A percentile compares a stretch with the other conserved stretches of the same genome.
Conservation (phyloP, 2,113 vertebrate species). For the Sturnira hondurensis region DNA sequence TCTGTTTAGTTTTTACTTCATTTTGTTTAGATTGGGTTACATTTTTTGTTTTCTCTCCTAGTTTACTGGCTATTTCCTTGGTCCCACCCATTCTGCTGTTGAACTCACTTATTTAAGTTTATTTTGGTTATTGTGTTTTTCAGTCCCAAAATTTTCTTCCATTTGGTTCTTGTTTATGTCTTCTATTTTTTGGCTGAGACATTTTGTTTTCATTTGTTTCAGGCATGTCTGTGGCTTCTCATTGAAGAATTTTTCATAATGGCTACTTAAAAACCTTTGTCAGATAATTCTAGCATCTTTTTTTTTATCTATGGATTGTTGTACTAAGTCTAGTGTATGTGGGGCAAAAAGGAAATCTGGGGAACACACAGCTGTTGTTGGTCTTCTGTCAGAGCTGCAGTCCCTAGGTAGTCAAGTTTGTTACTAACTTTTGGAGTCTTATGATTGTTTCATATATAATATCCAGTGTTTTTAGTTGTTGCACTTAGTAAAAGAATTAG, state of each 20-base stretch:
- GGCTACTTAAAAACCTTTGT: conserved; percentile 6
- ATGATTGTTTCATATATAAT: background rate
- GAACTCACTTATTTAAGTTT: background rate
- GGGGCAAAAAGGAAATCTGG: background rate
- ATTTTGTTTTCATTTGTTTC: conserved; percentile 38
- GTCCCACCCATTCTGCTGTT: background rate
- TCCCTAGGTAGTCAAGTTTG: background rate
- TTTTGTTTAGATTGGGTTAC: background rate
- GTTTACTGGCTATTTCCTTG: background rate
- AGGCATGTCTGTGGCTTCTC: background rate
- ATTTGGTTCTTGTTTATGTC: background rate
- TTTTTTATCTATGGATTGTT: background rate
- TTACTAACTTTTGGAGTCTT: background rate
- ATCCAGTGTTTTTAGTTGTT: background rate
- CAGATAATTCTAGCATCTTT: background rate
- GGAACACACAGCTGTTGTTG: background rate
- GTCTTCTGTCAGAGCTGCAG: background rate
- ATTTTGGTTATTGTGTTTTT: background rate
- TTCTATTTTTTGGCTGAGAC: background rate
- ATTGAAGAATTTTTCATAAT: background rate
- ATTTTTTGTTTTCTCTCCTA: background rate
- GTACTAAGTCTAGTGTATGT: background rate
- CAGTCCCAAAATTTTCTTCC: background rate
- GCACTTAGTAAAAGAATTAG: background rate
- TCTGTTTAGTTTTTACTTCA: conserved; percentile 21